Evolutionary conservation across 2,888 invertebrate genomes (phyloP), one percentile per base, ranked within the genome.

Genomic region (Epirrhoe alternata): DNA sequence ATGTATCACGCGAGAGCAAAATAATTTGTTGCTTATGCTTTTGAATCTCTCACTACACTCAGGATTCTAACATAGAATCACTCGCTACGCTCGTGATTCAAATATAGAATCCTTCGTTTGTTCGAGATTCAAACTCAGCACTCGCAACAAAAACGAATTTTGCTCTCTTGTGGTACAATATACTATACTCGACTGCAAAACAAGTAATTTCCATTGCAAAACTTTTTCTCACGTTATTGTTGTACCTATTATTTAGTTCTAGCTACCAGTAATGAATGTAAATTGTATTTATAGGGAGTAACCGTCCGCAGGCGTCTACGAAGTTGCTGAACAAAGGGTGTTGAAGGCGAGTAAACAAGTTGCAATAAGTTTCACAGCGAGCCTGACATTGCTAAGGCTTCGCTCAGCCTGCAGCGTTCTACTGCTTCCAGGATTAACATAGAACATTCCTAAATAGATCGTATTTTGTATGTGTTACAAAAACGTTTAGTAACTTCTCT

Each of bases 241-340:
- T 68, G 66, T 72, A 74, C 61, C 74, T 81, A 80, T 79, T 84
- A 82, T 77, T 77, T 74, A 33, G 72, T 78, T 61, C 68, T 73
- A 75, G 78, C 77, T 77, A 79, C 75, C 56, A 79, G 81, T 85
- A 87, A 87, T 87, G 77, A 87, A 88, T 89, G 88, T 85, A 87
- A 88, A 89, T 88, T 88, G 84, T 86, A 85, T 89, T 88, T 87
- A 87, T 85, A 84, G 80, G 80, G 80, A 84, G 83, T 80, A 83
- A 84, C 81, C 81, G 86, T 86, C 83, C 82, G 80, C 80, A 76
- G 81, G 85, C 83, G 88, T 88, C 89, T 86, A 81, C 80, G 69
- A 89, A 89, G 87, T 89, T 89, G 80, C 77, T 69, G 86, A 88
- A 90, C 89, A 90, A 90, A 88, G 87, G 86, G 85, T 82, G 82